Evolutionary conservation across 2,113 vertebrate species (phyloP).

Genomic region (Misgurnus mizolepis): DNA sequence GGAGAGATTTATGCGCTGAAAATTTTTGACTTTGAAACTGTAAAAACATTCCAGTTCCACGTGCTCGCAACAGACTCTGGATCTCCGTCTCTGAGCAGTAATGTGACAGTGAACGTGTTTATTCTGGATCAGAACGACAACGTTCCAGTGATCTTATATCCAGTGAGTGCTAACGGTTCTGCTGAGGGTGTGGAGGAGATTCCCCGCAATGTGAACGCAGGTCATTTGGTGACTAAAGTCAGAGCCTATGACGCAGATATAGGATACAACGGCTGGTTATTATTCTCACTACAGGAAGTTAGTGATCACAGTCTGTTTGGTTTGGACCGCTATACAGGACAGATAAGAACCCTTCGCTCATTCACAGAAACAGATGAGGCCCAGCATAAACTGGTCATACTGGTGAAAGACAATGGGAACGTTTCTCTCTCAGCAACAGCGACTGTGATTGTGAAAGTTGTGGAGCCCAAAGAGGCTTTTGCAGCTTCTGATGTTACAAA

Average conservation of each 20-base stretch:
- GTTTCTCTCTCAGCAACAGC: neutral
- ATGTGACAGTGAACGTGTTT: conserved; percentile 54
- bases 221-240: conserved; percentile 6
- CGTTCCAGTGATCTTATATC: conserved; percentile 53
- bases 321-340: neutral
- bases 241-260: conserved; percentile 3
- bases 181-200: conserved; percentile 49
- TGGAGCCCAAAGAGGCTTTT: neutral
- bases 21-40: conserved; percentile 63
- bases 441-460: neutral
- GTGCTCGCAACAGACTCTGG: conserved; percentile 52
- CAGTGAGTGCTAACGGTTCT: conserved; percentile 36
- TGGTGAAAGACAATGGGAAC: conserved; percentile 1
- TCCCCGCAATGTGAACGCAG: neutral
- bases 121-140: conserved; percentile 61
- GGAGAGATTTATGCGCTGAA: conserved; percentile 57
- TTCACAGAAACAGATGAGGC: conserved; percentile 1
- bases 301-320: conserved; percentile 1
- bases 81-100: conserved; percentile 48
- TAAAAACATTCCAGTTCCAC: conserved; percentile 61
- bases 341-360: conserved; percentile 2
- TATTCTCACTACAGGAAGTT: neutral
- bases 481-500: neutral
- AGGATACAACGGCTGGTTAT: neutral
- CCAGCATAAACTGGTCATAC: conserved; percentile 3